Base-by-base conservation (phyloP, 2,888 invertebrate genomes). In the Cerastis leucographa region DNA sequence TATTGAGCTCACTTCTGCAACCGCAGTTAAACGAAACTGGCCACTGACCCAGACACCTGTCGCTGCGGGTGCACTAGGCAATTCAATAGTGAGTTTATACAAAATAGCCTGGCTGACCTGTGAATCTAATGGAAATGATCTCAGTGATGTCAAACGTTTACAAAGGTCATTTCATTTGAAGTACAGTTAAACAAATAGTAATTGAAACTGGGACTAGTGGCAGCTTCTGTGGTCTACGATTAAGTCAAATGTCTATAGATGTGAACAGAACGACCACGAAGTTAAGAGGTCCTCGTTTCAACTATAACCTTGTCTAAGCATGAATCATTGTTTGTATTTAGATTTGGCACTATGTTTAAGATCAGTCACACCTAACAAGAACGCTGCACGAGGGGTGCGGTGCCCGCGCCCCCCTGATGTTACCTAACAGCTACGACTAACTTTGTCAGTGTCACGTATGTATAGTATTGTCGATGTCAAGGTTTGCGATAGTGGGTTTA, bases 341-440 rank as follows among this genome's bases (percentile, higher is more conserved):
- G 90, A 91, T 89, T 91, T 93, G 90, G 90, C 91, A 91, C 93
- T 91, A 85, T 89, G 82, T 86, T 85, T 89, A 89, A 91, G 89
- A 90, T 90, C 89, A 90, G 88, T 92, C 89, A 89, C 90, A 91
- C 88, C 93, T 95, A 95, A 96, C 95, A 90, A 83, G 84, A 90
- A 83, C 85, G 88, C 87, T 93, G 94, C 95, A 94, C 94, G 93
- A 88, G 91, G 91, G 91, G 89, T 88, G 92, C 90, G 91, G 90
- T 90, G 91, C 88, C 81, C 87, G 86, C 89, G 88, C 90, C 88
- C 88, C 61, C n/a, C 64, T 89, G 89, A 89, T 89, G 90, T 93
- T 92, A 92, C 89, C 92, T 95, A 95, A 95, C 94, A 91, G 94
- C 94, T 94, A 92, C 93, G 93, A 95, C 95, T 96, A 96, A 96